phyloP scores from a whole-genome alignment of 2,888 invertebrate genomes.

The Stenichneumon culpator region DNA sequence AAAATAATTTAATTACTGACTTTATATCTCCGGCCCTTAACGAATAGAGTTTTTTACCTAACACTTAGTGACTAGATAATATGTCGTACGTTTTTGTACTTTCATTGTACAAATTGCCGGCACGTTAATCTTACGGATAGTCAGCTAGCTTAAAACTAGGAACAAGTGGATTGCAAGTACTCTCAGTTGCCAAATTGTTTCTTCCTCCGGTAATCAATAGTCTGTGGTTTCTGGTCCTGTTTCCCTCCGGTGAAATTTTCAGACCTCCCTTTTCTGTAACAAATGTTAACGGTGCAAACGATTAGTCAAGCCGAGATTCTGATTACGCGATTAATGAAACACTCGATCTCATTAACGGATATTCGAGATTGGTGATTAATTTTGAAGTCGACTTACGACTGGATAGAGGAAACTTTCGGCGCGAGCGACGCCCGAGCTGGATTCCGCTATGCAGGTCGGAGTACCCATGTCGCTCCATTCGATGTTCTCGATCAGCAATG shows the following conservation, averaged over 20 bases:
- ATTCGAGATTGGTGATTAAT: neutral
- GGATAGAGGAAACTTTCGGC: constrained; percentile 92
- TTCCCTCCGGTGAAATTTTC: neutral
- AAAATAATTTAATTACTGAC: constrained; percentile 77
- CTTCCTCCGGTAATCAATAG: constrained; percentile 13
- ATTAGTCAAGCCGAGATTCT: neutral
- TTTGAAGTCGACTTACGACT: constrained; percentile 82
- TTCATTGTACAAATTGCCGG: constrained; percentile 56
- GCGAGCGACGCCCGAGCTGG: constrained; percentile 87
- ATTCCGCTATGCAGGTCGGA: constrained; percentile 92
- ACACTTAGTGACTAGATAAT: constrained; percentile 81
- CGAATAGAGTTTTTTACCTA: constrained; percentile 73
- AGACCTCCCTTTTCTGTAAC: neutral
- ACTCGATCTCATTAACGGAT: too few relatives aligned
- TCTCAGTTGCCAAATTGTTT: constrained; percentile 67
- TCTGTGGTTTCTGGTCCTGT: constrained; percentile 8
- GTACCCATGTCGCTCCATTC: constrained; percentile 94
- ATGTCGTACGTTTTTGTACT: constrained; percentile 71
- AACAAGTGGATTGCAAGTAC: constrained; percentile 70
- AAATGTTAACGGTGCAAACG: neutral
- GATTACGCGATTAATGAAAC: too few relatives aligned
- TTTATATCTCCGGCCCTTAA: constrained; percentile 73
- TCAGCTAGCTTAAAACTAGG: constrained; percentile 66
- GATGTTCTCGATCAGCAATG: constrained; percentile 90
- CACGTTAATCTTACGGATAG: constrained; percentile 62